These are phyloP conservation scores for Parthenolecanium corni DNA, from an alignment of 2,888 invertebrate genomes.

Conservation along the genomic window DNA sequence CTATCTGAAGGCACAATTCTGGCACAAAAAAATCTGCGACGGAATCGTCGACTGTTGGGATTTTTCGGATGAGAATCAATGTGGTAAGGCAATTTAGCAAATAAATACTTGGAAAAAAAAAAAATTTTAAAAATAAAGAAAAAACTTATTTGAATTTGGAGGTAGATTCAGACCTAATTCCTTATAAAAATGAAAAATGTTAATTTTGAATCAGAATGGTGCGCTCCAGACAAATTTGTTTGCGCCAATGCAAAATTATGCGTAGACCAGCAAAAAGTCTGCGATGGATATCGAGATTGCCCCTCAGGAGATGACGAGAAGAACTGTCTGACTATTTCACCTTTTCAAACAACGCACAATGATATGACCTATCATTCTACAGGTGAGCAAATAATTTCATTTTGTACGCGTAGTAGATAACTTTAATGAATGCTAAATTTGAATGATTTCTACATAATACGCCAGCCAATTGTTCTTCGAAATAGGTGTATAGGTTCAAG, in stretches of 20 bases:
- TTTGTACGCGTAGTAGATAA: too few species aligned
- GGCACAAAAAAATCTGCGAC: conserved; percentile 63
- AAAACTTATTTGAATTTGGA: too few species aligned
- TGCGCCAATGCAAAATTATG: conserved; percentile 61
- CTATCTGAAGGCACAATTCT: conserved; percentile 55
- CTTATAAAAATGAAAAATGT: too few species aligned
- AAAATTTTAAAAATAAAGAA: background rate
- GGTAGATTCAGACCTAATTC: too few species aligned
- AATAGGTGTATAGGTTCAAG: too few species aligned
- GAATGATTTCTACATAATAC: too few species aligned
- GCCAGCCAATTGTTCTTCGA: too few species aligned
- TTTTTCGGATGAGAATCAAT: conserved; percentile 62
- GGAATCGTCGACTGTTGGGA: conserved; percentile 70
- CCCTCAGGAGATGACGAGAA: conserved; percentile 64
- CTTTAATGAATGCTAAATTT: too few species aligned
- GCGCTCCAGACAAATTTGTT: conserved; percentile 56
- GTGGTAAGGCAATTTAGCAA: conserved; percentile 43
- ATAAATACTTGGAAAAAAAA: background rate
- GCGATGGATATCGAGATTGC: conserved; percentile 59
- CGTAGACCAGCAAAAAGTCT: conserved; percentile 52
- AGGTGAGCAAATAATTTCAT: conserved; percentile 39
- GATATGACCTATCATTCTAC: conserved; percentile 51
- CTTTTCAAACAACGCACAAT: conserved; percentile 37
- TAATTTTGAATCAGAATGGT: conserved; percentile 55
- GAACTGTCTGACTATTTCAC: conserved; percentile 50